Base-by-base conservation (phyloP, 2,113 vertebrate genomes). In the Protomyctophum bolini region DNA sequence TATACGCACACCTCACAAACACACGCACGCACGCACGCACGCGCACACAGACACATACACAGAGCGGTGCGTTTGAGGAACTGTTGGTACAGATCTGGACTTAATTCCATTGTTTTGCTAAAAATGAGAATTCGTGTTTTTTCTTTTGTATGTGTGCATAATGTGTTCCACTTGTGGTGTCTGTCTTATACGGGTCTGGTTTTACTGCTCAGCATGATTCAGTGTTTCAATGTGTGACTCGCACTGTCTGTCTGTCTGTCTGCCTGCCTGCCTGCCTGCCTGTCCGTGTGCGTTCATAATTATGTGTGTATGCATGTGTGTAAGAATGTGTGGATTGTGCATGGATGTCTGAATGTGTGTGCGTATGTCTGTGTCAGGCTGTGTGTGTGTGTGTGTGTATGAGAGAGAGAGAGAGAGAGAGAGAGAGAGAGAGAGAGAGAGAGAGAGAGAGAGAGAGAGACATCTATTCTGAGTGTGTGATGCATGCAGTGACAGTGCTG, bases 401-500 rank as follows among this genome's bases (percentile, higher is more conserved):
- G 58, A 10, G 58, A 10, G 21, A 12, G 33, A 3, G 33, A 4
- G 33, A 1, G 33, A 2, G 33, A 2, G 33, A 2, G 33, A 2
- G 33, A 2, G 14, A 51, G 63, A 47, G 78, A 82, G 76, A n/a
- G 65, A 70, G 49, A 33, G 6, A 8, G 10, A n/a, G 58, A 10
- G 58, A 10, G 21, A 12, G 33, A 3, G 33, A 4, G 33, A 1
- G 58, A 10, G 58, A 10, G 21, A 12, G 33, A 3, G 33, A 4
- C 1, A 1, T 28, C 9, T 10, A 4, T 49, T 62, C 49, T 50
- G 33, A 58, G 60, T 68, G 55, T 68, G 66, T 59, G 45, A 58
- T 12, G 2, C 33, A 6, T 14, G 70, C 61, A 84, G 62, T 86
- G 82, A 89, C 49, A 49, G 21, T 10, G 75, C 77, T 65, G 12